phyloP scores from a whole-genome alignment of 2,888 invertebrate species.

The Volucella bombylans region DNA sequence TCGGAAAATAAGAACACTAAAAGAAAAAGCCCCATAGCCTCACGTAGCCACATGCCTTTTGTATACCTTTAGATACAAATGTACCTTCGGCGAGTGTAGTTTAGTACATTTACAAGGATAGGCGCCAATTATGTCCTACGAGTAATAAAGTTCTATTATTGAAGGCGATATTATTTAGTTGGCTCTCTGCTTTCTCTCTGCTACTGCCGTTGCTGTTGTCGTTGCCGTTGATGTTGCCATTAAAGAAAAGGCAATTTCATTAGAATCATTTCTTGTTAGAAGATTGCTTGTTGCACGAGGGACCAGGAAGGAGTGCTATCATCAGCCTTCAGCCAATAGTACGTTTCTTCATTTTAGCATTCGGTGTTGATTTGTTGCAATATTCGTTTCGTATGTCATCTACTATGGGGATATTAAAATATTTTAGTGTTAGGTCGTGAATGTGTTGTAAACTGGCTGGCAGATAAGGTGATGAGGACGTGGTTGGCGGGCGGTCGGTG shows the following conservation, averaged over 20 bases:
- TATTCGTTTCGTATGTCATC: constrained; percentile 35
- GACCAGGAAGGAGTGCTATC: not conserved
- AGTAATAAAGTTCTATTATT: constrained; percentile 72
- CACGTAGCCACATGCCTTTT: constrained; percentile 30
- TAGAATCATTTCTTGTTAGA: constrained; percentile 66
- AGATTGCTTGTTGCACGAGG: constrained; percentile 43
- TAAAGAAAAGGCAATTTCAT: constrained; percentile 65
- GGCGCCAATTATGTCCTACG: constrained; percentile 64
- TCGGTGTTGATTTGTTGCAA: constrained; percentile 47
- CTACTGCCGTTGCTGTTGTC: constrained; percentile 10
- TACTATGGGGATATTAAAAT: constrained; percentile 42
- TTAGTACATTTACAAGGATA: constrained; percentile 61
- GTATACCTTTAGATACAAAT: constrained; percentile 11
- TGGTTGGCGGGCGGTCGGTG: not conserved
- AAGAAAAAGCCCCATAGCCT: constrained; percentile 19
- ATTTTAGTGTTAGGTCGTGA: constrained; percentile 54
- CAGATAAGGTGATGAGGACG: constrained; percentile 28
- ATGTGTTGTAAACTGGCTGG: constrained; percentile 48
- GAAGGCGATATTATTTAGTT: constrained; percentile 66
- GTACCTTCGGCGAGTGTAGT: constrained; percentile 63
- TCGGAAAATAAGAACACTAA: not conserved
- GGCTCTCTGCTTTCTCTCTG: constrained; percentile 27
- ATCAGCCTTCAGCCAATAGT: not conserved
- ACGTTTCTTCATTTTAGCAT: constrained; percentile 29
- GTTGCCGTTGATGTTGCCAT: constrained; percentile 8